These are phyloP conservation scores for Tenualosa ilisha DNA, from an alignment of 2,797 vertebrate genomes.

Conservation along the genomic window DNA sequence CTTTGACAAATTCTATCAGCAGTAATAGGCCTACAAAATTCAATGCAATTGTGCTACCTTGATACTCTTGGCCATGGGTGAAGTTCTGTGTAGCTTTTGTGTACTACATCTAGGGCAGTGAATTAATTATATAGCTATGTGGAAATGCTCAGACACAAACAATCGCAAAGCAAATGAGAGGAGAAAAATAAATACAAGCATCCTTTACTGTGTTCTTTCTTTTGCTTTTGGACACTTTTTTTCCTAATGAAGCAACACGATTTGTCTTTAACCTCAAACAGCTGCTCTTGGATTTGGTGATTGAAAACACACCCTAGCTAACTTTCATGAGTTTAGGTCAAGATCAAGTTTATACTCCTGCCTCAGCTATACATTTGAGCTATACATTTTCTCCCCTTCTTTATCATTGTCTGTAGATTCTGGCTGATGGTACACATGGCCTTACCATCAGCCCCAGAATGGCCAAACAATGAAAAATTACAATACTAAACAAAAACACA, in stretches of 20 bases:
- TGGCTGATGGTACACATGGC: too few relatives aligned
- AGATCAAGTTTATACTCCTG: neutral
- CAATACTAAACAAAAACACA: neutral
- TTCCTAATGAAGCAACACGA: conserved; percentile 29
- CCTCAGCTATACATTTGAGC: neutral
- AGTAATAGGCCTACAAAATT: neutral
- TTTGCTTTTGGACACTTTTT: neutral
- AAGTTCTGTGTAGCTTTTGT: neutral
- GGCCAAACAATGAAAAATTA: neutral
- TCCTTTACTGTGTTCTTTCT: neutral
- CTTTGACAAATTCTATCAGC: neutral
- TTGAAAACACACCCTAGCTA: conserved; percentile 44
- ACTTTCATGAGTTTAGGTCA: conserved; percentile 42
- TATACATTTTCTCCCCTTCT: too few relatives aligned
- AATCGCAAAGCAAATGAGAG: neutral
- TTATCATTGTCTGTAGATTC: too few relatives aligned
- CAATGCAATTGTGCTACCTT: conserved; percentile 9
- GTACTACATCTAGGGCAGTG: neutral
- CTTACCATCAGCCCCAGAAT: neutral
- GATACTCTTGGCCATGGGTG: neutral
- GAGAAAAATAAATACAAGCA: neutral
- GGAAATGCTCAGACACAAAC: neutral
- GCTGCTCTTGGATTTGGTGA: conserved; percentile 47
- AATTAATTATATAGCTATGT: neutral
- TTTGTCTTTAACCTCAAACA: conserved; percentile 45